Conservation (phyloP, 2,888 invertebrate species). For the Neelides folsomi region DNA sequence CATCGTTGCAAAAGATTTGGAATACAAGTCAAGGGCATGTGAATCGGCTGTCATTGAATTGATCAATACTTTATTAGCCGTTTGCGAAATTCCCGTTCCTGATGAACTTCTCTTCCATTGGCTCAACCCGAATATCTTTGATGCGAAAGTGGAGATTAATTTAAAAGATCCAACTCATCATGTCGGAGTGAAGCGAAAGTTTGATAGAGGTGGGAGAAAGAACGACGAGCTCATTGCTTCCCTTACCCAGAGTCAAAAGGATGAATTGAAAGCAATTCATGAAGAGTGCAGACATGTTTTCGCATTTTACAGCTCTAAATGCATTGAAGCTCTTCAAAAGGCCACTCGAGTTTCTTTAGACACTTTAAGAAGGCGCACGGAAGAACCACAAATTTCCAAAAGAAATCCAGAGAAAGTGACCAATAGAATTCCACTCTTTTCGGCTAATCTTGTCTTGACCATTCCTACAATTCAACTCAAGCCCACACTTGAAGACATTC, state of each 20-base stretch:
- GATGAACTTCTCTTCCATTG: constrained; percentile 49
- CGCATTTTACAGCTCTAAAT: constrained; percentile 61
- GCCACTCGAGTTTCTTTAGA: constrained; percentile 61
- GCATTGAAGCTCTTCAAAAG: constrained; percentile 58
- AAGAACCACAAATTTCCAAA: constrained; percentile 28
- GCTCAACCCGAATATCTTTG: constrained; percentile 44
- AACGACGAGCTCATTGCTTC: constrained; percentile 1
- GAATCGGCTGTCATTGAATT: constrained; percentile 63
- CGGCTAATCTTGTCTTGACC: constrained; percentile 34
- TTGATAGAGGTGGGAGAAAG: not conserved
- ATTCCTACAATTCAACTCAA: constrained; percentile 38
- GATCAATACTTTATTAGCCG: constrained; percentile 58
- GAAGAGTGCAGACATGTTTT: constrained; percentile 52
- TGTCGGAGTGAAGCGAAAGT: not conserved
- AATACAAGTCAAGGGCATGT: constrained; percentile 40
- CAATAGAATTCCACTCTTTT: constrained; percentile 25
- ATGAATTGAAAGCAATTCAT: constrained; percentile 4
- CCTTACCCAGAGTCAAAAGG: not conserved
- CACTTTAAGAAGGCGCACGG: constrained; percentile 47
- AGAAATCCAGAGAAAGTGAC: constrained; percentile 21
- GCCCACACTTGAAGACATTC: constrained; percentile 35
- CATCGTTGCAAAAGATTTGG: constrained; percentile 24
- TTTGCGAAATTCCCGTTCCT: constrained; percentile 47
- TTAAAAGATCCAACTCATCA: not conserved
- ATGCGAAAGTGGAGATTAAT: constrained; percentile 1